Evolutionary conservation across 2,113 vertebrate species (phyloP).

Genomic region (Microcebus tavaratra): DNA sequence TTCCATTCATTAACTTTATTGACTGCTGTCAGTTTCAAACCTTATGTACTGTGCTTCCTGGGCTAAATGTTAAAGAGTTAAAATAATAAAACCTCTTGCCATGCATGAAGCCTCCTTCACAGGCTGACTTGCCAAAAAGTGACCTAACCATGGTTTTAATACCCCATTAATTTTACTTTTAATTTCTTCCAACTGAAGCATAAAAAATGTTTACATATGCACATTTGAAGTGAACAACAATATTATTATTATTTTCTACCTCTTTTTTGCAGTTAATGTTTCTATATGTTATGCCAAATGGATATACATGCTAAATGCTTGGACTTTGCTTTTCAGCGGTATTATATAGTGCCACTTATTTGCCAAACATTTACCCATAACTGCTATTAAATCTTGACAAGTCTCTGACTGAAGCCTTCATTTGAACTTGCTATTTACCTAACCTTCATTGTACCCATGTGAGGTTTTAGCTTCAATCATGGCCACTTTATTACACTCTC

Average conservation of each 20-base stretch:
- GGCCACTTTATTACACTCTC: constrained; percentile 69
- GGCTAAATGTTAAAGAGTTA: constrained; percentile 58
- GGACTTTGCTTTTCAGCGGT: not conserved
- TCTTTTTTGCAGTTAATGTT: constrained; percentile 12
- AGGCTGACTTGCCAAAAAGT: constrained; percentile 50
- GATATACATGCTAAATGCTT: not conserved
- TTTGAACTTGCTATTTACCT: constrained; percentile 78
- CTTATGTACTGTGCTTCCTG: constrained; percentile 20
- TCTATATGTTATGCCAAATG: not conserved
- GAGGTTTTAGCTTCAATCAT: constrained; percentile 71
- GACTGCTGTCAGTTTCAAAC: constrained; percentile 44
- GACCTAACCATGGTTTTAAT: constrained; percentile 59
- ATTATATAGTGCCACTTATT: constrained; percentile 15
- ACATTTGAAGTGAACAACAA: constrained; percentile 24
- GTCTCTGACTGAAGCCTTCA: constrained; percentile 56
- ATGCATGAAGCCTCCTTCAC: constrained; percentile 43
- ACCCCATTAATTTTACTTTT: constrained; percentile 60
- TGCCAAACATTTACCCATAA: constrained; percentile 43
- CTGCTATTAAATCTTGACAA: constrained; percentile 46
- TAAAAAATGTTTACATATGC: constrained; percentile 27
- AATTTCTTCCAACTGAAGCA: constrained; percentile 46
- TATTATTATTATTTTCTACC: not conserved
- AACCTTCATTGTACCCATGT: constrained; percentile 67
- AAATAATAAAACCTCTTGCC: constrained; percentile 58
- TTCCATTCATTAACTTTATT: constrained; percentile 48